Conservation (phyloP, 2,797 vertebrate genomes). For the Morus bassanus region DNA sequence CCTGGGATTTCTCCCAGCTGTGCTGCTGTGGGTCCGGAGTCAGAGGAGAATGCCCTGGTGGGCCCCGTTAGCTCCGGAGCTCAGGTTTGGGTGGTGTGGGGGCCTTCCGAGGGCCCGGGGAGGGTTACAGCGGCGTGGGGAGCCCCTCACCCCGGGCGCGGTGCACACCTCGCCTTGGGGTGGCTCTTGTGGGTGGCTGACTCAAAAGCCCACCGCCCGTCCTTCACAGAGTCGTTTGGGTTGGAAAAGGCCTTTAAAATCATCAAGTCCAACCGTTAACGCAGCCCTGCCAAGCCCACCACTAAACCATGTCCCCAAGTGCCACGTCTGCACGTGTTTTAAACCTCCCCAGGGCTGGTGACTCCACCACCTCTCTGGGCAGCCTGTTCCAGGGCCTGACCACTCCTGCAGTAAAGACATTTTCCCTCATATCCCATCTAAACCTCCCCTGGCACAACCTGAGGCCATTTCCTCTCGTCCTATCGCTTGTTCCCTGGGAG, state of each 20-base stretch:
- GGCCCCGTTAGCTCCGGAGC: too few relatives aligned
- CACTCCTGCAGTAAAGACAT: too few relatives aligned
- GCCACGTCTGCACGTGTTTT: neutral
- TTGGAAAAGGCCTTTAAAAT: neutral
- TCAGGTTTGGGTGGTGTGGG: neutral
- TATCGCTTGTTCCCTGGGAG: too few relatives aligned
- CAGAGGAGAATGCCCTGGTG: neutral
- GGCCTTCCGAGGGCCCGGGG: neutral
- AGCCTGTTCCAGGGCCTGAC: neutral
- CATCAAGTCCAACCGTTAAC: too few relatives aligned
- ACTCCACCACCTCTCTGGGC: neutral
- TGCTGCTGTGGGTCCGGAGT: fast-evolving
- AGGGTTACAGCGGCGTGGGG: fast-evolving
- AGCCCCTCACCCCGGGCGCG: neutral
- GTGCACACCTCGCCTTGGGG: neutral
- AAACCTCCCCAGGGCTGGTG: neutral
- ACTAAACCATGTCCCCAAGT: neutral
- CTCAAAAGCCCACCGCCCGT: neutral
- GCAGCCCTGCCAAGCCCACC: neutral
- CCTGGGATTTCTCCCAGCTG: neutral
- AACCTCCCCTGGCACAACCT: too few relatives aligned
- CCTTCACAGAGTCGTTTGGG: too few relatives aligned
- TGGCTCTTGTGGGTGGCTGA: neutral
- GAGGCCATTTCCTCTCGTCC: too few relatives aligned
- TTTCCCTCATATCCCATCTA: too few relatives aligned